A percentile compares a stretch with the other conserved stretches of the same genome.
These are phyloP conservation scores for Myiopsitta monachus DNA, from an alignment of 2,113 vertebrate genomes.

Conservation along the genomic window DNA sequence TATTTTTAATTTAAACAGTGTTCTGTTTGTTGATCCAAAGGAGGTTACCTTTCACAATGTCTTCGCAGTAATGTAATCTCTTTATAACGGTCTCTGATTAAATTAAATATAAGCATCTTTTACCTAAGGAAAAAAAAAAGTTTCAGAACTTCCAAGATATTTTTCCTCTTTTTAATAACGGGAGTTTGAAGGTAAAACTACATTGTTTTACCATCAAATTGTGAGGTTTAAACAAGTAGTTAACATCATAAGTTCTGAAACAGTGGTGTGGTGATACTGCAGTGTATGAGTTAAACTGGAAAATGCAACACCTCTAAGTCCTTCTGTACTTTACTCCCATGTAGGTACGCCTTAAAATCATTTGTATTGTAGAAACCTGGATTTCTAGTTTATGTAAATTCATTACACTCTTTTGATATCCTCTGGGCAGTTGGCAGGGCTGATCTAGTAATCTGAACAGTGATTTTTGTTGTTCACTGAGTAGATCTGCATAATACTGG, in stretches of 20 bases:
- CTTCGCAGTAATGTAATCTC: neutral
- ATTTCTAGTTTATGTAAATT: neutral
- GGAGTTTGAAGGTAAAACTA: neutral
- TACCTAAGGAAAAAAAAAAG: neutral
- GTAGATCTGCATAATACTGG: neutral
- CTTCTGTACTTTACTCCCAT: neutral
- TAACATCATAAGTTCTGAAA: neutral
- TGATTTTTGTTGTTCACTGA: neutral
- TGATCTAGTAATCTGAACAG: neutral
- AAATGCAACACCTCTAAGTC: neutral
- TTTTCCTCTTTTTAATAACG: neutral
- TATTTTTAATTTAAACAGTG: neutral
- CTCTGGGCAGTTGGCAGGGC: neutral
- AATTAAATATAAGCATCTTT: neutral
- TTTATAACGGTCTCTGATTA: neutral
- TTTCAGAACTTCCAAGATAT: neutral
- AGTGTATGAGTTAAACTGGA: neutral
- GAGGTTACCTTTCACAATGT: neutral
- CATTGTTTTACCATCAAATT: neutral
- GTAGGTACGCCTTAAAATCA: neutral
- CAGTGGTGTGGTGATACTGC: neutral
- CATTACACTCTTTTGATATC: neutral
- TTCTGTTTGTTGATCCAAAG: neutral
- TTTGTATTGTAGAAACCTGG: neutral
- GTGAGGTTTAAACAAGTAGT: neutral